Percentiles rank a stretch among this genome's conserved stretches.
These are phyloP conservation scores for Urocyon cinereoargenteus DNA, from an alignment of 2,797 vertebrate species.

Conservation along the genomic window DNA sequence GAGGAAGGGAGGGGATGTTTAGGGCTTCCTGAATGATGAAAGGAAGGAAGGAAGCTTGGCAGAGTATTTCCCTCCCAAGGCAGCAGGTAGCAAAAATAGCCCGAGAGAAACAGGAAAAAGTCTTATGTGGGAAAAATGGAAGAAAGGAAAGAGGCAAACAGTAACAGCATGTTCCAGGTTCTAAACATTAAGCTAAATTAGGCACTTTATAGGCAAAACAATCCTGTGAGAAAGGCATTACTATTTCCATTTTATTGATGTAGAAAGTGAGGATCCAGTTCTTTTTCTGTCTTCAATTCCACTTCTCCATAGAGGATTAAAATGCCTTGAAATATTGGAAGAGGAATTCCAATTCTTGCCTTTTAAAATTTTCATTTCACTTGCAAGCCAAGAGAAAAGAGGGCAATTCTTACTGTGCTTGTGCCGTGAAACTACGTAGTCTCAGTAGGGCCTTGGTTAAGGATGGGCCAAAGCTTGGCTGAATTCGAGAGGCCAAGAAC, in stretches of 20 bases:
- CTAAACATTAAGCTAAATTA: neutral
- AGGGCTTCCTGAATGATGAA: neutral
- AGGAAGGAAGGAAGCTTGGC: neutral
- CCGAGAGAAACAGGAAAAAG: neutral
- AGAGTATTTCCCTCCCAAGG: neutral
- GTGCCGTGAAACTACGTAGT: neutral
- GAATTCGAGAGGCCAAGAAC: neutral
- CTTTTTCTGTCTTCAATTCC: neutral
- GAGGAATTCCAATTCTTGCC: neutral
- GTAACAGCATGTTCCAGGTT: neutral
- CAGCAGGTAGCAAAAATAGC: neutral
- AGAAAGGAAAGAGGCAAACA: neutral
- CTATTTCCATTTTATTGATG: neutral
- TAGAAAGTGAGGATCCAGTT: neutral
- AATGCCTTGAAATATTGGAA: neutral
- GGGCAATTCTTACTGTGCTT: neutral
- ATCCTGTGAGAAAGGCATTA: neutral
- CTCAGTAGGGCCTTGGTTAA: neutral
- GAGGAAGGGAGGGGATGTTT: neutral
- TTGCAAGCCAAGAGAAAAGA: constrained; percentile 7
- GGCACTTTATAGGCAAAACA: neutral
- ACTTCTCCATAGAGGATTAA: neutral
- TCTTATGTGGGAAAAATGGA: neutral
- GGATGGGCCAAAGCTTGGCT: neutral
- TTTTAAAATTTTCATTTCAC: neutral